Conservation (phyloP, 2,888 invertebrate species). For the Neoscelio sp. region DNA sequence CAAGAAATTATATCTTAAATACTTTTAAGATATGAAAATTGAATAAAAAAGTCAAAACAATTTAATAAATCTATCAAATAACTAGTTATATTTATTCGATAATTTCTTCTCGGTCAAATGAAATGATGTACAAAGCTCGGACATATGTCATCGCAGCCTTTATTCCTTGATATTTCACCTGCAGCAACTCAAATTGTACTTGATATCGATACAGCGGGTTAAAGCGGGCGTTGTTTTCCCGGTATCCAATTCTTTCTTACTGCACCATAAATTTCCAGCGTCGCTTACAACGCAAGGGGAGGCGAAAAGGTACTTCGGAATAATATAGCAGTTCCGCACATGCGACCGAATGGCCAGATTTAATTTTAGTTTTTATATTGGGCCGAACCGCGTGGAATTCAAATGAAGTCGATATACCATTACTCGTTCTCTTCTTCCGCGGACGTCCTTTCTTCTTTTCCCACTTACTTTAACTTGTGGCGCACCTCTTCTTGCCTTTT, state of each 20-base stretch:
- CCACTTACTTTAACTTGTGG: slow-evolving; percentile 40
- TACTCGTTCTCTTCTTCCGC: slow-evolving; percentile 42
- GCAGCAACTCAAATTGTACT: slow-evolving; percentile 39
- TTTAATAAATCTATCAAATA: too few relatives aligned
- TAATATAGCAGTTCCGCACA: slow-evolving; percentile 67
- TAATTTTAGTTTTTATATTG: slow-evolving; percentile 72
- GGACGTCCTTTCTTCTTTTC: slow-evolving; percentile 34
- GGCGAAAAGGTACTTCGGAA: slow-evolving; percentile 65
- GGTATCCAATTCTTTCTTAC: slow-evolving; percentile 56
- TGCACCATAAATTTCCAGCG: slow-evolving; percentile 70
- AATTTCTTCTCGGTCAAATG: too few relatives aligned
- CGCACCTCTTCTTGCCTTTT: slow-evolving; percentile 25
- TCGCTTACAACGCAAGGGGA: slow-evolving; percentile 67
- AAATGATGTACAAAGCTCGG: too few relatives aligned
- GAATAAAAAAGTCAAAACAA: too few relatives aligned
- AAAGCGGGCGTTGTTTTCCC: slow-evolving; percentile 50
- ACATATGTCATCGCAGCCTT: slow-evolving; percentile 15
- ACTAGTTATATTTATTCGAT: too few relatives aligned
- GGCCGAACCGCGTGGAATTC: slow-evolving; percentile 63
- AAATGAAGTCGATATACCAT: slow-evolving; percentile 65
- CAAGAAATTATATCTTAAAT: too few relatives aligned
- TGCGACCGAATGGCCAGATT: slow-evolving; percentile 71
- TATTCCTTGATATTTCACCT: slow-evolving; percentile 32
- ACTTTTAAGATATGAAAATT: too few relatives aligned
- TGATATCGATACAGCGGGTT: slow-evolving; percentile 43